Base-by-base conservation (phyloP, 2,113 vertebrate genomes). In the Parotia lawesii region DNA sequence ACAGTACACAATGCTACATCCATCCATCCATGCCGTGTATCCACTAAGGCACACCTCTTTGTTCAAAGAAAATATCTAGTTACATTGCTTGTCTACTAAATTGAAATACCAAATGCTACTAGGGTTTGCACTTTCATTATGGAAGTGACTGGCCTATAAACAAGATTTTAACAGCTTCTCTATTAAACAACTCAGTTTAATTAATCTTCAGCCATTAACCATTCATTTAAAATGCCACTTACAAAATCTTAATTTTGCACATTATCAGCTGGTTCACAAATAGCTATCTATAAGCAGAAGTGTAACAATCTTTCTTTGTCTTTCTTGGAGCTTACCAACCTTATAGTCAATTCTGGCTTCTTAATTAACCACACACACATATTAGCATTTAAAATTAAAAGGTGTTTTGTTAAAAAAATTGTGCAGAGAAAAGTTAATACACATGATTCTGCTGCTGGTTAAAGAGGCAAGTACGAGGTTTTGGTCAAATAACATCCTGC, bases 211-310 rank as follows among this genome's bases (percentile, higher is more conserved):
- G 90, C 96, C 96, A 98, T 97, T 97, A 98, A 97, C 97, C 96
- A 97, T 97, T 98, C 96, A 97, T 98, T 98, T 97, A 97, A 97
- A 98, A 98, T 97, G 96, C 95, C 96, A 97, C 95, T 97, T 97
- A 95, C 28, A 5, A 97, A 98, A 98, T 97, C 97, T 97, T 97
- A 96, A 97, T 98, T 98, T 97, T 98, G 96, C 96, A 98, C 95
- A 97, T 97, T 97, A 98, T 98, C 97, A 97, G 93, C 93, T 97
- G 95, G 96, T 96, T 98, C 96, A 97, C 97, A 97, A 97, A 97
- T 85, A 97, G 96, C 97, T 96, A 97, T 96, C 97, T 94, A 95
- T 47, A 92, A 97, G 96, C 87, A 97, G 96, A 96, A 96, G 92
- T 22, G 17, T 95, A 97, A 97, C 42, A 76, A 97, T 97, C 91